A percentile compares a stretch with the other conserved stretches of the same genome.
Evolutionary conservation across 2,797 vertebrate genomes (phyloP).

Genomic region (Glossophaga mutica): DNA sequence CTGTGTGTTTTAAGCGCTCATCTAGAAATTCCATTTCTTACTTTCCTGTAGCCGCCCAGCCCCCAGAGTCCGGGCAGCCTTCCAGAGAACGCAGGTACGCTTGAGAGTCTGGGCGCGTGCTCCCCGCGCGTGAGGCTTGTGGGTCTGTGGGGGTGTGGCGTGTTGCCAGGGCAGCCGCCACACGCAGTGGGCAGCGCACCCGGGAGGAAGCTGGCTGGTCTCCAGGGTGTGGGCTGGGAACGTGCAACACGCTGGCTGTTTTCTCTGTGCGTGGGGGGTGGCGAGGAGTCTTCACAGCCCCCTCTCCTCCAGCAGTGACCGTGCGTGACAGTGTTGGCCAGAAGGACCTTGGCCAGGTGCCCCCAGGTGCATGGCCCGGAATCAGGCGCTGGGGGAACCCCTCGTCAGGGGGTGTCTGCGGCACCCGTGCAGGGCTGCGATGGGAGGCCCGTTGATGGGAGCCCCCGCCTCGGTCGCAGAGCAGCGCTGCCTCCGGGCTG

Average conservation of each 20-base stretch:
- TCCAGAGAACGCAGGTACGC: neutral
- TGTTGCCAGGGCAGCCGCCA: neutral
- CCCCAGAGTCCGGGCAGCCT: neutral
- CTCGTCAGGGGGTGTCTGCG: neutral
- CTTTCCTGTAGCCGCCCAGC: neutral
- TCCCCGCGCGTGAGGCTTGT: accelerated
- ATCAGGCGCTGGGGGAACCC: neutral
- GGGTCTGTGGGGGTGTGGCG: neutral
- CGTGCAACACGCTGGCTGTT: neutral
- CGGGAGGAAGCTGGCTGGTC: neutral
- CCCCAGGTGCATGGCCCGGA: neutral
- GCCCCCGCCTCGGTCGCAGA: neutral
- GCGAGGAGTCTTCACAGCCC: neutral
- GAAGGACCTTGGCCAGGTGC: neutral
- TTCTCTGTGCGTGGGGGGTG: neutral
- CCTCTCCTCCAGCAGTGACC: accelerated
- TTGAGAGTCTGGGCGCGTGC: neutral
- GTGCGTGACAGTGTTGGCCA: accelerated
- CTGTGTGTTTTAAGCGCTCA: neutral
- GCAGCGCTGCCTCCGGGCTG: neutral
- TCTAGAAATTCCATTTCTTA: neutral
- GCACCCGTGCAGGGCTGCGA: accelerated
- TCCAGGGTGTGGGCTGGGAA: neutral
- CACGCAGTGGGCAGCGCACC: neutral
- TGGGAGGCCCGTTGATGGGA: neutral